Base-by-base conservation (phyloP, 2,113 vertebrate species). In the Cricetomys ansorgei region DNA sequence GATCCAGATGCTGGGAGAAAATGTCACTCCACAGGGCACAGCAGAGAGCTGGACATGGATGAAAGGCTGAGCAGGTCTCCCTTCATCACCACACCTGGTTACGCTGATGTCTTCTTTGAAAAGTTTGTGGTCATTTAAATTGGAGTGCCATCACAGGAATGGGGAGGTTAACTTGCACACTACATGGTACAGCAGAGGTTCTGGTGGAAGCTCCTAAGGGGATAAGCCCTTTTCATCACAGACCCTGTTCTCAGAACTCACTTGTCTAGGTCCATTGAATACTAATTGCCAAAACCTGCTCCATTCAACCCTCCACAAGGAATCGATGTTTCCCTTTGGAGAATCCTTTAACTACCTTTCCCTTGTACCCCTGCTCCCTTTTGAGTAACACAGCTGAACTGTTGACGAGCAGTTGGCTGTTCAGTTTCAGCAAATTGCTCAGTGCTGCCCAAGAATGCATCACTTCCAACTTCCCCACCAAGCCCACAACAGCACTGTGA, bases 281-380 rank as follows among this genome's bases (percentile, higher is more conserved):
- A 9, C 3, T 31, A 31, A 5, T 50, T 31, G 50, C 17, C 62
- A 23, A 65, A 40, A 17, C 55, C 13, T 83, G 21, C 34, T 79
- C 64, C 57, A 62, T 45, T 79, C 62, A 64, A 43, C 40, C 31
- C 55, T 50, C n/a, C 7, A 13, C 23, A 40, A 10, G 21, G 53
- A 96, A 64, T 2, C 59, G 29, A 19, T 23, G 5, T 23, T 62
- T 5, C 27, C 55, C 62, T 76, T 73, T 3, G 45, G 31, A 79
- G 69, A 64, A 0, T 21, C 10, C 72, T 9, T 6, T 2, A 21
- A 1, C 19, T 3, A 5, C 25, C 3, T 31, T 59, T 40, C 31
- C 16, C 10, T 7, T 1, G 3, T n/a, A 2, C 2, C 15, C 4
- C 19, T 15, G 1, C 55, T 2, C 4, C 12, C 27, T 40, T 43